Percentiles rank a stretch among this genome's conserved stretches.
Evolutionary conservation across 2,797 vertebrate species (phyloP).

Genomic region (Myotis daubentonii): DNA sequence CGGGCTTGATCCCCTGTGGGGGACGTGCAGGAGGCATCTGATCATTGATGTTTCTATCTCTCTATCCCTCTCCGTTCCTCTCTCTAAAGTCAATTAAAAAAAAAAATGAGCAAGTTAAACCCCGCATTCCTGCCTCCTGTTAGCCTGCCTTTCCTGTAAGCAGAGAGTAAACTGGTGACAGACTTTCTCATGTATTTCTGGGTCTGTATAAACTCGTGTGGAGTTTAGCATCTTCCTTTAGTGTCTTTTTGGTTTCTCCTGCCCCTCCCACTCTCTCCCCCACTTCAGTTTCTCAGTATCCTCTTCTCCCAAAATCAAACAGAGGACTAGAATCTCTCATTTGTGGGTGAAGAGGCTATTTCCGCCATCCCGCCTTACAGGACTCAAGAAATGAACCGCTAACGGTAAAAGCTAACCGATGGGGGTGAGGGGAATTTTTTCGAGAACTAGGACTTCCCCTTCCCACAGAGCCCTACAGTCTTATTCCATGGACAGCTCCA

Average conservation of each 20-base stretch:
- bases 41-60: too few species aligned
- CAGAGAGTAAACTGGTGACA: neutral
- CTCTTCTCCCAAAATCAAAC: neutral
- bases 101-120: neutral
- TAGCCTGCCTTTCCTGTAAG: neutral
- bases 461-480: neutral
- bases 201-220: neutral
- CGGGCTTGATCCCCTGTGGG: too few species aligned
- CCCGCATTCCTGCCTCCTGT: neutral
- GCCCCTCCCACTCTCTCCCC: neutral
- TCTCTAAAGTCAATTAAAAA: too few species aligned
- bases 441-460: neutral
- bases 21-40: too few species aligned
- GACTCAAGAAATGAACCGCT: neutral
- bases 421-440: neutral
- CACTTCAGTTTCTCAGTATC: neutral
- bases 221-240: neutral
- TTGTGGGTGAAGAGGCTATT: neutral
- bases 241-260: neutral
- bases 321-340: neutral
- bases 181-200: neutral
- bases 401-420: too few species aligned
- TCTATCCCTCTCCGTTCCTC: neutral
- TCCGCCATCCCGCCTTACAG: neutral
- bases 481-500: neutral